phyloP scores from a whole-genome alignment of 2,888 invertebrate genomes.

The Pasiphila rectangulata region DNA sequence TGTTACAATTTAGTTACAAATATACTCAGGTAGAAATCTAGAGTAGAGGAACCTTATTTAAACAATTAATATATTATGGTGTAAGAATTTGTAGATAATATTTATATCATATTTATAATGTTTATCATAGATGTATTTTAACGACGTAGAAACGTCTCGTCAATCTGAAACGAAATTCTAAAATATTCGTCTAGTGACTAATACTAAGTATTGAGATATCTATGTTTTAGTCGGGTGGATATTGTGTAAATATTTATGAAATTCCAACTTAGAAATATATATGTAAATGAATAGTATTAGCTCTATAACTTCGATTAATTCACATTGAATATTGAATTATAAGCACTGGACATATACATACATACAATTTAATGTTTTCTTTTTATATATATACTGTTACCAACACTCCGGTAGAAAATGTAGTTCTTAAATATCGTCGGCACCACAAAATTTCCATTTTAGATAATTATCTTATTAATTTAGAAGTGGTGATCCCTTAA shows the following conservation, averaged over 20 bases:
- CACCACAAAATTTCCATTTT: too few species aligned
- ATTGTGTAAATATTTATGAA: background rate
- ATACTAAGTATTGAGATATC: constrained; percentile 41
- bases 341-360: too few species aligned
- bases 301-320: too few species aligned
- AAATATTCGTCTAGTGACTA: constrained; percentile 67
- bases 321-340: too few species aligned
- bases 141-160: constrained; percentile 53
- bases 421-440: too few species aligned
- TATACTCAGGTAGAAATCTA: background rate
- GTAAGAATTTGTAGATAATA: constrained; percentile 45
- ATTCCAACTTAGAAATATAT: too few species aligned
- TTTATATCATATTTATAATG: constrained; percentile 39
- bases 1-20: background rate
- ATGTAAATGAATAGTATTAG: too few species aligned
- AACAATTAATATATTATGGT: background rate
- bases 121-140: constrained; percentile 34
- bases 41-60: background rate
- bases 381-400: too few species aligned
- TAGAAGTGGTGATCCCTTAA: too few species aligned
- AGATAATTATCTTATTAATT: too few species aligned
- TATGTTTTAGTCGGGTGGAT: background rate
- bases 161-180: constrained; percentile 77
- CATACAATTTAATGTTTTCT: too few species aligned
- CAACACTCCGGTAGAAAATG: too few species aligned